Evolutionary conservation across 2,797 vertebrate genomes (phyloP), one percentile per base, ranked within the genome.

Genomic region (Myotis myotis): DNA sequence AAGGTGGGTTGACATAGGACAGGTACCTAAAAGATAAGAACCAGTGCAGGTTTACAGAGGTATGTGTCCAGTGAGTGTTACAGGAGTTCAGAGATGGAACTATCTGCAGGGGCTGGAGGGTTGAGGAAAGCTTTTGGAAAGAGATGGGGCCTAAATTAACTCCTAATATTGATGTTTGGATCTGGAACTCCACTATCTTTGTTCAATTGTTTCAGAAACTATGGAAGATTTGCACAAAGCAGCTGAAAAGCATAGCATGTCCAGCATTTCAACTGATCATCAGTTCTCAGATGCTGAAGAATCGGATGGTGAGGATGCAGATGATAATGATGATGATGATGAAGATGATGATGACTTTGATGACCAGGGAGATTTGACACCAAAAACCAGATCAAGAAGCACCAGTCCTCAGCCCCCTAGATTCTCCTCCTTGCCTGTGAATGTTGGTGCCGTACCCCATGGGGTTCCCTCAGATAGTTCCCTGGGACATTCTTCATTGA

Each of bases 201-300:
- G 28, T 84, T 92, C 28, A 60, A 25, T 96, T 95, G 1, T 98
- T 98, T 95, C 95, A 99, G 98, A 98, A 98, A 98, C 97, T 49
- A 98, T 98, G 98, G 99, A 99, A 78, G 99, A 99, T 92, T 98
- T 98, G 92, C 99, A 99, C 93, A 98, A 98, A 96, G 98, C 98
- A 53, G 97, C 98, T 23, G 99, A 99, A 95, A 99, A 99, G 98
- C 98, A 98, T 15, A 98, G 98, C 93, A 91, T 98, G 87, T 97
- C 98, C 68, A 97, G 98, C 17, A 94, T 98, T 89, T 98, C 99
- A 97, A 97, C 98, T 4, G 98, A 99, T 9, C 99, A 99, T 96
- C 99, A 99, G 98, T 99, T 99, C 98, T 99, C 99, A 1, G 99
- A 99, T 0, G 99, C 99, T 0, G 99, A 99, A 86, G 99, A 99